Conservation (phyloP, 1,140 invertebrate species). For the Heliconius melpomene region DNA sequence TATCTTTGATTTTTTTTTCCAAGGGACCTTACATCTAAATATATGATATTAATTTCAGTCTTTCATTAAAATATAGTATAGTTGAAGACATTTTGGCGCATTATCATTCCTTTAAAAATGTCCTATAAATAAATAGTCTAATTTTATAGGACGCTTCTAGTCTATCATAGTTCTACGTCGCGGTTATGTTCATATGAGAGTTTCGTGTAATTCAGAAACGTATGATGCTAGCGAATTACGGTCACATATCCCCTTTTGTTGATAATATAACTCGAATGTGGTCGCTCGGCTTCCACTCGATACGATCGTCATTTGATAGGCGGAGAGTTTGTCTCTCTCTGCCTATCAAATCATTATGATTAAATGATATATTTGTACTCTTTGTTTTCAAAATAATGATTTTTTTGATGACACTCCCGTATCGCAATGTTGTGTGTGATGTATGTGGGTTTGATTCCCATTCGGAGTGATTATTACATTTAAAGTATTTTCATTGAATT, state of each 20-base stretch:
- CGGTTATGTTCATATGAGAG: constrained; percentile 38
- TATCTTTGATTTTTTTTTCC: too few relatives aligned
- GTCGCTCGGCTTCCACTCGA: neutral
- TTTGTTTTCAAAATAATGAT: neutral
- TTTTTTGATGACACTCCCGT: too few relatives aligned
- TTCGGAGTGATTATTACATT: too few relatives aligned
- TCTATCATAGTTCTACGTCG: neutral
- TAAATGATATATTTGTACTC: neutral
- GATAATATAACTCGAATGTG: constrained; percentile 19
- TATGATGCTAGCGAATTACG: constrained; percentile 35
- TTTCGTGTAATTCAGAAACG: constrained; percentile 34
- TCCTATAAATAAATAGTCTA: neutral
- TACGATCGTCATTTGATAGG: neutral
- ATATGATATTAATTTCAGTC: too few relatives aligned
- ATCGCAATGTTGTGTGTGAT: too few relatives aligned
- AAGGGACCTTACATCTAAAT: too few relatives aligned
- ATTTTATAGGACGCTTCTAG: neutral
- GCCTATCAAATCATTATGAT: neutral
- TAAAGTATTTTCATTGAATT: too few relatives aligned
- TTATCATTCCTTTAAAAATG: neutral
- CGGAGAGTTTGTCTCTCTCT: neutral
- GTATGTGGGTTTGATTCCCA: too few relatives aligned
- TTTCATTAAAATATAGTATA: too few relatives aligned
- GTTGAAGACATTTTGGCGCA: too few relatives aligned
- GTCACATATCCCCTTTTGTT: constrained; percentile 25